These are phyloP conservation scores for Mastomys natalensis DNA, from an alignment of 2,113 vertebrate species.

Conservation along the genomic window DNA sequence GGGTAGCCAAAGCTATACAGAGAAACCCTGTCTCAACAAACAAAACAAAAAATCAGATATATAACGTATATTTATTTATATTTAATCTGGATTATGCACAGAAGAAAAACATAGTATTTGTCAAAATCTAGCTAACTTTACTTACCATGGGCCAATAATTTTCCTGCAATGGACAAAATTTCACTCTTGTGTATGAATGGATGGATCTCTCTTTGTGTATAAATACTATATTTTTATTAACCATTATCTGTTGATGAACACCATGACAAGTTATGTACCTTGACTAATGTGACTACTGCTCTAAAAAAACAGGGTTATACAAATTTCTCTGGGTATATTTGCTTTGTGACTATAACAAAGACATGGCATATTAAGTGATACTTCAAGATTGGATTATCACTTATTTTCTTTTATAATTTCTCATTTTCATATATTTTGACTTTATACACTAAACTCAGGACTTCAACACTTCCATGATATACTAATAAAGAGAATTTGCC, in stretches of 20 bases:
- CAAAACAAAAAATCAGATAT: neutral
- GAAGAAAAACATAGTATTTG: neutral
- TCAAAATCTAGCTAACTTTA: neutral
- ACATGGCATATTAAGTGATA: neutral
- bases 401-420: conserved; percentile 46
- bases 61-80: neutral
- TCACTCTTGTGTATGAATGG: neutral
- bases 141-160: neutral
- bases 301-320: neutral
- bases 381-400: conserved; percentile 26
- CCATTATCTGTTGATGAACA: neutral
- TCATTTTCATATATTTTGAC: conserved; percentile 26
- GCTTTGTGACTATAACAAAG: neutral
- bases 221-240: neutral
- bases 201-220: neutral
- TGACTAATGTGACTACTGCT: neutral
- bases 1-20: neutral
- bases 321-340: neutral
- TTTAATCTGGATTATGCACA: neutral
- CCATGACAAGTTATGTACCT: neutral
- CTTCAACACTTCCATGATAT: neutral
- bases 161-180: neutral
- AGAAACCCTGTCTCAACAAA: neutral
- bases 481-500: conserved; percentile 20
- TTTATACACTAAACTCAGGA: conserved; percentile 10